Evolutionary conservation across 2,888 invertebrate genomes (phyloP), one percentile per base, ranked within the genome.

Genomic region (Cerceris ruficornis): DNA sequence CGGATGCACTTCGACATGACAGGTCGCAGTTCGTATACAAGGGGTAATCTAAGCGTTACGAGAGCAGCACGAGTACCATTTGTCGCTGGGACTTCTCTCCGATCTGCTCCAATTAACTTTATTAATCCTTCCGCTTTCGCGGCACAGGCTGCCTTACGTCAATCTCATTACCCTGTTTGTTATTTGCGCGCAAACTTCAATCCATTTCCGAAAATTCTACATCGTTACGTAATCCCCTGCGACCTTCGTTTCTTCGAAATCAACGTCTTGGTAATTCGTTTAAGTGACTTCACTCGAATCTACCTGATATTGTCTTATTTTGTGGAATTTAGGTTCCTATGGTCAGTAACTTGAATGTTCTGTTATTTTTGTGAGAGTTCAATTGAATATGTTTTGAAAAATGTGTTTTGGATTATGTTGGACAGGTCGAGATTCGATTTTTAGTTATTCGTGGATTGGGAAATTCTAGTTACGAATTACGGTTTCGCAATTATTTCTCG

Each of bases 71-170:
- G 72, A 76, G 76, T 80, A 76, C 77, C 82, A 81, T 86, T 85
- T 80, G 86, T 86, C 83, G 86, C 82, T 80, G 83, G 83, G 83
- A 81, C 82, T 87, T 88, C 84, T 87, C 85, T 84, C 84, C 78
- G 84, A 84, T 84, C 82, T 86, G 85, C 85, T 88, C 83, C 88
- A 88, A 88, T 88, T 88, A 87, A 85, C 85, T 88, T 87, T 88
- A 88, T 88, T 88, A 88, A 87, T 86, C 84, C 87, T 88, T 88
- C 88, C 88, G 88, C 86, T 87, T 87, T 88, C 86, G 86, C 83
- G 84, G 83, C 75, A 75, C 75, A 76, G 79, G 79, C 75, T 74
- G 83, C 77, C 86, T 88, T 86, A 86, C 85, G 86, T 86, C 84
- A 84, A 86, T 87, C 86, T 87, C 86, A 87, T 86, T 87, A 86